phyloP scores from a whole-genome alignment of 2,113 vertebrate genomes.

The Xiphophorus hellerii region DNA sequence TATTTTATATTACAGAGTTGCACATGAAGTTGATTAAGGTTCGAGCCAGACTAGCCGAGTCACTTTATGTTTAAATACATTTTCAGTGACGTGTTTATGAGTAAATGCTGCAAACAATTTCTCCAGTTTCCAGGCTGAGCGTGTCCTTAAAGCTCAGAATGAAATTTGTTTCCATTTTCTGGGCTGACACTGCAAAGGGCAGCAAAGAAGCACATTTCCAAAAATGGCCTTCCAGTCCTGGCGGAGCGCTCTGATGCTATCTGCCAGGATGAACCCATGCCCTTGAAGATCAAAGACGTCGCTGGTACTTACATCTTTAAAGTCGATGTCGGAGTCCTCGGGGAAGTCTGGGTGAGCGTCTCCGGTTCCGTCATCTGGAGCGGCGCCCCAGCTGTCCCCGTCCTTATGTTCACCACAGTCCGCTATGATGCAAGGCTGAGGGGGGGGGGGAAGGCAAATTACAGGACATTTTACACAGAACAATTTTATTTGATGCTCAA shows the following conservation, averaged over 20 bases:
- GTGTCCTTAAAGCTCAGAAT: conserved; percentile 3
- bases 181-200: conserved; percentile 8
- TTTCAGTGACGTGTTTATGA: neutral
- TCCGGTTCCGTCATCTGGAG: conserved; percentile 85
- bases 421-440: conserved; percentile 87
- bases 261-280: neutral
- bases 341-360: conserved; percentile 92
- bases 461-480: neutral
- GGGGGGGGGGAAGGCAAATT: neutral
- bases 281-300: conserved; percentile 36
- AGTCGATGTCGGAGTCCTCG: conserved; percentile 89
- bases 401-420: conserved; percentile 92
- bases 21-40: neutral
- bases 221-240: conserved; percentile 1
- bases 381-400: conserved; percentile 85
- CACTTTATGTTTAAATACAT: neutral
- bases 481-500: neutral
- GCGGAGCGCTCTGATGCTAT: conserved; percentile 15
- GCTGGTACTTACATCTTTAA: conserved; percentile 86
- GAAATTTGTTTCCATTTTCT: conserved; percentile 7
- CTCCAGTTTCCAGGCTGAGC: neutral
- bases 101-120: neutral
- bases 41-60: neutral
- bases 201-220: conserved; percentile 1
- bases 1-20: neutral